phyloP scores from a whole-genome alignment of 2,113 vertebrate species.

The Hippopotamus amphibius region DNA sequence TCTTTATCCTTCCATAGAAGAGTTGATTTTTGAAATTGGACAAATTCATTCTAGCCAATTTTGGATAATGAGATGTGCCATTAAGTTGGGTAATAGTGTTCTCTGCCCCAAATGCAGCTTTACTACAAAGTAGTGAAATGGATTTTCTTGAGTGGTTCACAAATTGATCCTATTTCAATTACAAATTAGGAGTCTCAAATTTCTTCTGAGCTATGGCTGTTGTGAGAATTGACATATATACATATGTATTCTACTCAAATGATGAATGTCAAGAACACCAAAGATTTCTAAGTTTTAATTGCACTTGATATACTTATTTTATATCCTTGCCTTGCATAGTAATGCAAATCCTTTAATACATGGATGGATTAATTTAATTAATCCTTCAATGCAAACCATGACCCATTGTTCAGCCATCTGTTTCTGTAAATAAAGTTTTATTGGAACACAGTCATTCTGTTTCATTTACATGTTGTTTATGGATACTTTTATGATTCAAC shows the following conservation, averaged over 20 bases:
- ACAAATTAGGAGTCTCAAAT: background rate
- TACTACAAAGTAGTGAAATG: background rate
- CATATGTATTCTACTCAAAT: background rate
- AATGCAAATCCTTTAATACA: background rate
- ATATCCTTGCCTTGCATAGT: background rate
- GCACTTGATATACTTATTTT: background rate
- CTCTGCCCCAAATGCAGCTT: background rate
- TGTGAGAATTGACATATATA: background rate
- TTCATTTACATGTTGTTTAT: background rate
- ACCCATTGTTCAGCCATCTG: background rate
- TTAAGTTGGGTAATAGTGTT: constrained; percentile 14
- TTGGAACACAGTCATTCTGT: background rate
- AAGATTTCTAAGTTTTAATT: background rate
- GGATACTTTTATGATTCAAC: background rate
- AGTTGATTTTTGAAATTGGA: constrained; percentile 60
- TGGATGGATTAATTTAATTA: background rate
- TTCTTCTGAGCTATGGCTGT: background rate
- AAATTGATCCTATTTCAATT: constrained; percentile 23
- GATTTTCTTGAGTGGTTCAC: background rate
- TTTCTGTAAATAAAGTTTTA: background rate
- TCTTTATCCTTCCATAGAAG: constrained; percentile 39
- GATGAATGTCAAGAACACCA: background rate
- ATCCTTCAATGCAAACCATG: background rate
- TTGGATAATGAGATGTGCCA: constrained; percentile 41
- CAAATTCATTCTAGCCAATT: constrained; percentile 62